Evolutionary conservation across 2,797 vertebrate genomes (phyloP).

Genomic region (Prionace glauca): DNA sequence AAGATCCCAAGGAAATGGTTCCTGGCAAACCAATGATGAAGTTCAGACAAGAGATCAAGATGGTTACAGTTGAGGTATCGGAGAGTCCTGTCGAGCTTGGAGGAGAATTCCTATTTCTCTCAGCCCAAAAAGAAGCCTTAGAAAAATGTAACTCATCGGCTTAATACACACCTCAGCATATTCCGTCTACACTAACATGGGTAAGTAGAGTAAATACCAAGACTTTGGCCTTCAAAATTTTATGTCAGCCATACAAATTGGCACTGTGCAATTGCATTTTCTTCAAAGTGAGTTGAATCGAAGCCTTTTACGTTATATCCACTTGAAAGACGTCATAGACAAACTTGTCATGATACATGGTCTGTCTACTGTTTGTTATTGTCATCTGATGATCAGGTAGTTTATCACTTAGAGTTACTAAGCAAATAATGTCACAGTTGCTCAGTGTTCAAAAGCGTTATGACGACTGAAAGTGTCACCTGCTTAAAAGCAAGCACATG

Average conservation of each 20-base stretch:
- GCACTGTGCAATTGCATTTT: neutral
- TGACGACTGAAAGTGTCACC: neutral
- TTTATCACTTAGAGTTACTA: neutral
- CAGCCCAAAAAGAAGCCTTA: neutral
- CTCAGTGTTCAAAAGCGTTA: neutral
- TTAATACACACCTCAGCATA: neutral
- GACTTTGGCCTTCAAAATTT: neutral
- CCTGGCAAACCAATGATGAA: neutral
- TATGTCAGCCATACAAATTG: neutral
- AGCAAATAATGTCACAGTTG: neutral
- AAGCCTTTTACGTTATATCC: neutral
- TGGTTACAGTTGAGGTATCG: neutral
- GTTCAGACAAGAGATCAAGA: neutral
- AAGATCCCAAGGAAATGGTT: neutral
- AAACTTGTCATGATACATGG: neutral
- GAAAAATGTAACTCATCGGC: neutral
- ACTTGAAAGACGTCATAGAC: neutral
- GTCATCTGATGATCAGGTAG: neutral
- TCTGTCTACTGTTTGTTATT: neutral
- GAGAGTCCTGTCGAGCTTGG: neutral
- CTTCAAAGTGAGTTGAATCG: neutral
- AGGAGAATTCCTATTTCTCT: neutral
- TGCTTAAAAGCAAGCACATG: neutral
- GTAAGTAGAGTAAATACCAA: neutral
- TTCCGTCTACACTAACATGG: neutral